These are phyloP conservation scores for Mallotus villosus DNA, from an alignment of 2,797 vertebrate genomes.

Conservation along the genomic window DNA sequence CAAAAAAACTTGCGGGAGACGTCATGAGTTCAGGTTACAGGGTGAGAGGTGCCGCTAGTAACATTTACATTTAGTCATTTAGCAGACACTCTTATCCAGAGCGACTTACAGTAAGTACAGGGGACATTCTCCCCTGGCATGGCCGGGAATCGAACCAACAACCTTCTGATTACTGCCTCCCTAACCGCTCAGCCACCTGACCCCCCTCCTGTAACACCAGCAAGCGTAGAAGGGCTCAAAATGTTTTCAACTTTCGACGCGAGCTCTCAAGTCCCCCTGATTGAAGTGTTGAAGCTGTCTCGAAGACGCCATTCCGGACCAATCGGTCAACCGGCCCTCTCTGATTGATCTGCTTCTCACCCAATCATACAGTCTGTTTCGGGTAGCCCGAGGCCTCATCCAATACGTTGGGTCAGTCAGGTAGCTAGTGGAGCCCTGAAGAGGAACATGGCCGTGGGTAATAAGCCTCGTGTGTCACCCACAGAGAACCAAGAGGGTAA, in stretches of 20 bases:
- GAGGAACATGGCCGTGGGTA: background rate
- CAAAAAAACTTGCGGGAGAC: background rate
- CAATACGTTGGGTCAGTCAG: too few species aligned
- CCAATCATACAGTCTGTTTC: too few species aligned
- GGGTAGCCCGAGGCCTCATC: too few species aligned
- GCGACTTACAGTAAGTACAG: too few species aligned
- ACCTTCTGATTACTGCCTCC: too few species aligned
- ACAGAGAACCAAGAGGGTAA: conserved; percentile 88
- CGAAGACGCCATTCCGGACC: background rate
- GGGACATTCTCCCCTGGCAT: too few species aligned
- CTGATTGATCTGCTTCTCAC: background rate
- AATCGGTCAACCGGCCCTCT: background rate
- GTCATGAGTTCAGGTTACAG: background rate
- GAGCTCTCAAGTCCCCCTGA: background rate
- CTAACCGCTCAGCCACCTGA: too few species aligned
- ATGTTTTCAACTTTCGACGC: background rate
- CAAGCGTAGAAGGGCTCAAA: background rate
- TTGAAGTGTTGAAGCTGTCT: background rate
- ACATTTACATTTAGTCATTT: too few species aligned
- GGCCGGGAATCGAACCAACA: too few species aligned
- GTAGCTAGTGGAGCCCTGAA: background rate
- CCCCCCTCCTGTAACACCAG: too few species aligned
- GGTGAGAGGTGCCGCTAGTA: background rate
- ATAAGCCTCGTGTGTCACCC: background rate
- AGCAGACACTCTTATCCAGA: too few species aligned